Percentiles rank a stretch among this genome's conserved stretches.
Conservation (phyloP, 2,113 vertebrate genomes). For the Salvelinus fontinalis region DNA sequence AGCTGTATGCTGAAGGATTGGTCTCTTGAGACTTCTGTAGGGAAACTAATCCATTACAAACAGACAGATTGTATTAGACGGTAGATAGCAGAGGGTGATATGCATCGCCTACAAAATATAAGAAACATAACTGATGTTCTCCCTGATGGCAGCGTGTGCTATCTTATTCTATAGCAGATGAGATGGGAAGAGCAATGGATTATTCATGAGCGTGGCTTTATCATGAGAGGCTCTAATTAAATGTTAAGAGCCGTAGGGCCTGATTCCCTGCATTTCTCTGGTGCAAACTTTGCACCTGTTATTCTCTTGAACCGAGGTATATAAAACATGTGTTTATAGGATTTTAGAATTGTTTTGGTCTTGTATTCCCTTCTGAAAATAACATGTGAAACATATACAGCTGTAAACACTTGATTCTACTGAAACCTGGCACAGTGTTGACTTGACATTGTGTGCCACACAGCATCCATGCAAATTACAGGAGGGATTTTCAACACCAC, state of each 20-base stretch:
- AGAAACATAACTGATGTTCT: slow-evolving; percentile 49
- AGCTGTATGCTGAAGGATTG: slow-evolving; percentile 35
- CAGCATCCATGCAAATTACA: too few species aligned
- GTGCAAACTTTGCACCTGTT: slow-evolving; percentile 36
- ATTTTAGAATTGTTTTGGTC: not conserved
- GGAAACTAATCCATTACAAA: slow-evolving; percentile 38
- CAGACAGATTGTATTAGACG: slow-evolving; percentile 41
- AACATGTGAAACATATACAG: too few species aligned
- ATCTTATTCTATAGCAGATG: slow-evolving; percentile 36
- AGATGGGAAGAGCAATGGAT: slow-evolving; percentile 42
- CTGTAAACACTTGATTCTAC: too few species aligned
- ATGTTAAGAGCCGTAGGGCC: slow-evolving; percentile 34
- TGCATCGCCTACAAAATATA: slow-evolving; percentile 36
- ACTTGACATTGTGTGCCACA: too few species aligned
- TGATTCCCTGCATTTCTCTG: slow-evolving; percentile 35
- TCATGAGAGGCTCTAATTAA: slow-evolving; percentile 62
- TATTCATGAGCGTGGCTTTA: slow-evolving; percentile 56
- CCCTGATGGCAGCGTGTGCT: slow-evolving; percentile 28
- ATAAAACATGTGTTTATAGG: not conserved
- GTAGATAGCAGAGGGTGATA: slow-evolving; percentile 28
- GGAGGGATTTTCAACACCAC: too few species aligned
- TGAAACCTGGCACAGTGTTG: too few species aligned
- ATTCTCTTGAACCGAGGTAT: not conserved
- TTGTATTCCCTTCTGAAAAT: too few species aligned
- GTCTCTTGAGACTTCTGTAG: slow-evolving; percentile 34